Evolutionary conservation across 2,113 vertebrate species (phyloP), one percentile per base, ranked within the genome.

Genomic region (Hirundichthys speculiger): DNA sequence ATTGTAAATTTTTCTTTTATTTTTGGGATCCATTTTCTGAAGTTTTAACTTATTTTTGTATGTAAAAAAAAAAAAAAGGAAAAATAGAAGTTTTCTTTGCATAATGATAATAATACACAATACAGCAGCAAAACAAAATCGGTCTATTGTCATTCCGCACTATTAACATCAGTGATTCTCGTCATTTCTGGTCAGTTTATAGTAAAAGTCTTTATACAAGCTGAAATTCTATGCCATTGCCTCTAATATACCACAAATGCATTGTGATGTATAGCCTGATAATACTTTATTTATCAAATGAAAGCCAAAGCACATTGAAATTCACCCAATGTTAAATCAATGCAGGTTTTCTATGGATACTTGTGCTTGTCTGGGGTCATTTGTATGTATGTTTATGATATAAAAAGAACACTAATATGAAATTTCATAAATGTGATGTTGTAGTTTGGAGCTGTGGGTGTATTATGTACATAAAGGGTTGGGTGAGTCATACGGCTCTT

Each of bases 291-390:
- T 87, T 87, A 89, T 89, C 86, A 81, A 85, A 84, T 55, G 18
- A 68, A 91, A 90, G 85, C 90, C 90, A 91, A 91, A 91, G 90
- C 90, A 90, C 88, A 91, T 87, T 86, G 70, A 87, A 88, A 90
- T 88, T 88, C 75, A 86, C 86, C 83, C 81, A 79, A 89, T 87
- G 80, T 91, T 70, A 77, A 88, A 88, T 87, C 87, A 87, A 81
- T 87, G 83, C 87, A 86, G 84, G 86, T 88, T 84, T 87, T 83
- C 49, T 83, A 83, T 78, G 78, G 86, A 83, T 79, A 64, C 66
- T 73, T 86, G 79, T 84, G 78, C 82, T 82, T 80, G 74, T 89
- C 30, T 74, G 78, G 83, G 80, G 82, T 87, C 78, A 85, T 89
- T 89, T 86, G 66, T 91, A 85, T 77, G 73, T 89, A 84, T 84